Evolutionary conservation across 30 jellyfish, hydroid and myxozoan species (phyloP), one percentile per base, ranked within the genome.

Genomic region (Catostylus mosaicus): DNA sequence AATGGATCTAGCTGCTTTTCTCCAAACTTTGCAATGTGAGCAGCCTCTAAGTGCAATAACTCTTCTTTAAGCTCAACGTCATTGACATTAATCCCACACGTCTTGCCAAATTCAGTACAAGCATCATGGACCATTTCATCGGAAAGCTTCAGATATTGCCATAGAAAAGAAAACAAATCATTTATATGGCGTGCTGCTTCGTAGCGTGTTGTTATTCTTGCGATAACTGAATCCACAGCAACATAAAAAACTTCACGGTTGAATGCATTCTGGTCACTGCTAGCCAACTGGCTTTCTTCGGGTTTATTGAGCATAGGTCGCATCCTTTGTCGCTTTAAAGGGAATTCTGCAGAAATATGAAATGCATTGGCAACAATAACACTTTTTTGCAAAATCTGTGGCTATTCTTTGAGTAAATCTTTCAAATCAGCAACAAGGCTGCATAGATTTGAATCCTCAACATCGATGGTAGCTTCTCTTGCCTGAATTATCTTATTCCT

Each of bases 351-450:
- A 1, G 82, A 63, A 64, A 79, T 79, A 66, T 64, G 34, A 56
- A 79, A 22, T 61, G 73, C 90, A 64, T 63, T 79, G 69, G 90
- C 79, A 54, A 77, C 78, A 0, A 27, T 38, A 77, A 77, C 88
- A 29, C 88, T 77, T 33, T 77, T 82, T 37, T 61, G 60, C 59
- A 63, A 61, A 79, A 79, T 64, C 38, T 79, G 71, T 3, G 90
- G 90, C 90, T 83, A 79, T 37, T 61, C 64, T 45, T 79, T 60
- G 47, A 83, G 73, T 66, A 79, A 73, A 43, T 61, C 79, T 56
- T 60, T 77, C 79, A 77, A 64, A 33, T 77, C 88, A 29, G 79
- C 78, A 30, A 77, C 82, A 77, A 77, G 88, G 74, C 88, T 77
- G 67, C 67, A 57, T 82, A 77, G 88, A 77, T 77, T 77, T 64